Base-by-base conservation (phyloP, 2,888 invertebrate genomes). In the Stenoptilia bipunctidactyla region DNA sequence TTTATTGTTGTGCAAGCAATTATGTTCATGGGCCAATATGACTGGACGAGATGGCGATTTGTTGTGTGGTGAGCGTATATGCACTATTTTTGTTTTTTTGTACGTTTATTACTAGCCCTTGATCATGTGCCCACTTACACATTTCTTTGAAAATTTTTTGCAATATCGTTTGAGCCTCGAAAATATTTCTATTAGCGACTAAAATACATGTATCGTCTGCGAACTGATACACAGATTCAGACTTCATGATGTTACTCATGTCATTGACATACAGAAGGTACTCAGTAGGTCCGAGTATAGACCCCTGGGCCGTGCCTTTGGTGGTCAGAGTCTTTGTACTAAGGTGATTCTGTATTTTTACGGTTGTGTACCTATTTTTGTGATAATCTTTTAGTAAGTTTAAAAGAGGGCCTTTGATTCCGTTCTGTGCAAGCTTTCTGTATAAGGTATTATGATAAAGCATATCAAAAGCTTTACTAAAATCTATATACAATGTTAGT, bases 401-500 rank as follows among this genome's bases (percentile, higher is more conserved):
- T n/a, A 36, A 14, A 1, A 39, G 12, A 9, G 41, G 41, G 10
- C 41, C 41, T 36, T 39, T 38, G 12, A 42, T 33, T n/a, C 41
- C 41, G 27, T 25, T 27, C 9, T 34, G 36, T 3, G 15, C 1
- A 3, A 42, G 15, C 20, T 39, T 42, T 1, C 15, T 4, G 36
- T 12, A 39, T 12, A 43, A 14, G 3, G 13, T 36, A 9, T 38
- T 4, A 34, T 36, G 35, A 12, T 33, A 13, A n/a, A 43, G 15
- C 2, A 15, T 34, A 27, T 43, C 43, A 15, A 43, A 43, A 1
- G 41, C 42, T 27, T 38, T 40, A 12, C 41, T 42, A 27, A 37
- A 44, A 13, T 44, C 41, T 20, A 44, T 42, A 13, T 38, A 36
- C 9, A 40, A 14, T 6, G 36, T 13, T 5, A 44, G 12, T 10